These are phyloP conservation scores for Daphoenositta chrysoptera DNA, from an alignment of 2,113 vertebrate species.

Conservation along the genomic window DNA sequence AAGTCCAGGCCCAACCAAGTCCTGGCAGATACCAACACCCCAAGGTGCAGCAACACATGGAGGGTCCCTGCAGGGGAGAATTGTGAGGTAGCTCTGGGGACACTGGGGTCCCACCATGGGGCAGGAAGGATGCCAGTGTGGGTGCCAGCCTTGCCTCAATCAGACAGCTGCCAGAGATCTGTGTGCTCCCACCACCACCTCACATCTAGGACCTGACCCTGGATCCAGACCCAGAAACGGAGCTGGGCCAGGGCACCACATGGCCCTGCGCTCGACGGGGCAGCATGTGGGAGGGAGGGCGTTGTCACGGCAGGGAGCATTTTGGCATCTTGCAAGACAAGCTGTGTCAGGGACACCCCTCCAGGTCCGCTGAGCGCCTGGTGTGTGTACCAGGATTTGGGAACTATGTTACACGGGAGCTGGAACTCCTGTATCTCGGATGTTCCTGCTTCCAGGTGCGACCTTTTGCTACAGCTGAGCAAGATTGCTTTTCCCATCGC, in stretches of 20 bases:
- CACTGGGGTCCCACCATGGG: fast-evolving
- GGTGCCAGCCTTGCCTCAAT: neutral
- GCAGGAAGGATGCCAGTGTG: neutral
- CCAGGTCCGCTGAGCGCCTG: fast-evolving
- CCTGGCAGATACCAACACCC: neutral
- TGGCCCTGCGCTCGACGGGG: fast-evolving
- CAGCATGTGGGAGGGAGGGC: neutral
- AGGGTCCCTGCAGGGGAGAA: neutral
- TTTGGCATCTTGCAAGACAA: neutral
- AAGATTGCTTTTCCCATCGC: fast-evolving
- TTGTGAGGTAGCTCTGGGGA: neutral
- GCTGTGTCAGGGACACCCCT: neutral
- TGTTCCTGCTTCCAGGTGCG: neutral
- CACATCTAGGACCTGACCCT: fast-evolving
- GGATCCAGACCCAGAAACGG: neutral
- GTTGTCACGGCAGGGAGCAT: neutral
- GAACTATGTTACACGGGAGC: fast-evolving
- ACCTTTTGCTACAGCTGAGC: neutral
- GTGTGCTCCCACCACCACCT: neutral
- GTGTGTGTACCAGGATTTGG: neutral
- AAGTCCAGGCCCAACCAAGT: fast-evolving
- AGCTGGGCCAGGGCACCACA: neutral
- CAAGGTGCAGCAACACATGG: neutral
- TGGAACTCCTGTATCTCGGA: neutral
- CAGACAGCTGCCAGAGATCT: neutral